Conservation (phyloP, 1,140 invertebrate genomes). For the Zaprionus camerounensis region DNA sequence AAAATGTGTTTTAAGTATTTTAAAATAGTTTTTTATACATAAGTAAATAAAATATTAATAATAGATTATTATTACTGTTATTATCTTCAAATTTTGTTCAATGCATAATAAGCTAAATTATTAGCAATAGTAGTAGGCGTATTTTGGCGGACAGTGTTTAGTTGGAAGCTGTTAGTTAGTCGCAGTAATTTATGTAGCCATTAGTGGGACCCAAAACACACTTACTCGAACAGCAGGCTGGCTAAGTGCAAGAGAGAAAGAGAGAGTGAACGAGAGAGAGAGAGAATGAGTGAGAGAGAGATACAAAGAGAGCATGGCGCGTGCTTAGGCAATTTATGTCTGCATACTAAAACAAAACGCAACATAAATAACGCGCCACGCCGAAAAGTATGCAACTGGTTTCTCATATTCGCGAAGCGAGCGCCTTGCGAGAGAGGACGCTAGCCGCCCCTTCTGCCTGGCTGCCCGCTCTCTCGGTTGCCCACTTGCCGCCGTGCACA, state of each 20-base stretch:
- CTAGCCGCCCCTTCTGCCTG: background rate
- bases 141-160: constrained; percentile 41
- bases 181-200: constrained; percentile 76
- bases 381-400: constrained; percentile 75
- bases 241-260: background rate
- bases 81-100: too few relatives aligned
- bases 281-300: background rate
- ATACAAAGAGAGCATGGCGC: background rate
- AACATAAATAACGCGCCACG: constrained; percentile 63
- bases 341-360: constrained; percentile 46
- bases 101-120: too few relatives aligned
- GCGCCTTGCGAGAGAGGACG: constrained; percentile 3
- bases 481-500: background rate
- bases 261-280: background rate
- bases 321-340: constrained; percentile 59
- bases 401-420: constrained; percentile 50
- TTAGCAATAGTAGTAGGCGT: background rate
- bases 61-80: too few relatives aligned
- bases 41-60: background rate
- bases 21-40: background rate
- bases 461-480: background rate
- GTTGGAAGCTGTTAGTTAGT: constrained; percentile 65
- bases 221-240: constrained; percentile 30
- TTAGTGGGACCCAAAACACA: constrained; percentile 65
- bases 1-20: background rate